A percentile compares a stretch with the other conserved stretches of the same genome.
Conservation (phyloP, 2,888 invertebrate species). For the Cheilosia grossa region DNA sequence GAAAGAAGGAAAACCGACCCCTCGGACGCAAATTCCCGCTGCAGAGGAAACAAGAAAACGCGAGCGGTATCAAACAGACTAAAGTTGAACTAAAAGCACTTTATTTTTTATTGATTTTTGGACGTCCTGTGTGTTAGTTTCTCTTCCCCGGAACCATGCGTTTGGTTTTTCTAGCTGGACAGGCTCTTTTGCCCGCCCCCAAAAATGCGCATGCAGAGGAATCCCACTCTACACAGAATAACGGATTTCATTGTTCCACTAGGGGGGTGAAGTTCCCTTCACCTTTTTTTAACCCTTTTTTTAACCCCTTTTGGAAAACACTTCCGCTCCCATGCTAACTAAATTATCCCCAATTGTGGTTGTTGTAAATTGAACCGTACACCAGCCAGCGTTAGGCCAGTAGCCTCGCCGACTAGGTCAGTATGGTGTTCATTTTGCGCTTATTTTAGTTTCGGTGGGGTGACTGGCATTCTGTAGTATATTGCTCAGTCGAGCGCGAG, state of each 20-base stretch:
- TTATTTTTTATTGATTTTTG: conserved; percentile 63
- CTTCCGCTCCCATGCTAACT: conserved; percentile 25
- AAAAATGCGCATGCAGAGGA: conserved; percentile 14
- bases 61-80: conserved; percentile 33
- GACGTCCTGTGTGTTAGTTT: neutral
- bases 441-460: conserved; percentile 47
- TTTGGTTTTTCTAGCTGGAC: conserved; percentile 5
- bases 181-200: neutral
- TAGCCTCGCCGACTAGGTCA: conserved; percentile 48
- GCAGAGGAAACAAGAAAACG: conserved; percentile 3
- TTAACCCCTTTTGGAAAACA: neutral
- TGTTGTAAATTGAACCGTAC: conserved; percentile 40
- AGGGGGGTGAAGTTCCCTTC: neutral
- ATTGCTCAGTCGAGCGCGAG: conserved; percentile 63
- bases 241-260: conserved; percentile 53
- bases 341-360: conserved; percentile 47
- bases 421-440: conserved; percentile 52
- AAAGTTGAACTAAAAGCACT: conserved; percentile 54
- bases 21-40: neutral
- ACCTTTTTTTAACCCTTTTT: too few species aligned
- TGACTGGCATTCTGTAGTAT: conserved; percentile 20
- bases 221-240: conserved; percentile 14
- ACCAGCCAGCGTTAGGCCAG: neutral
- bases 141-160: neutral
- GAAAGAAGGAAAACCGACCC: neutral